These are phyloP conservation scores for Clistopyga incitator DNA, from an alignment of 2,888 invertebrate species.

Conservation along the genomic window DNA sequence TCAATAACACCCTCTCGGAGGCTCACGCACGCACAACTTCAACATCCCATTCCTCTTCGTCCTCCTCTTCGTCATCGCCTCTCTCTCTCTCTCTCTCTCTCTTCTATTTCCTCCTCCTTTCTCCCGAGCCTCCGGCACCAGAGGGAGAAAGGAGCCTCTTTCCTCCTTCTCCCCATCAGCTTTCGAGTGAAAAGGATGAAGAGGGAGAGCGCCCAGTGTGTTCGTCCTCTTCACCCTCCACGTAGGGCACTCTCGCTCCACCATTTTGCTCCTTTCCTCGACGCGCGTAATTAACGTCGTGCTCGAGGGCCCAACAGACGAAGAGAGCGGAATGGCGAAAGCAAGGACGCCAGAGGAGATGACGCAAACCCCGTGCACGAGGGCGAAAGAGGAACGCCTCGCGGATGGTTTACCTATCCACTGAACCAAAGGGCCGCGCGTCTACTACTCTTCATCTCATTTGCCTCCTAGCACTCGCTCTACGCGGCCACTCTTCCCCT, in stretches of 20 bases:
- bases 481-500: slow-evolving; percentile 8
- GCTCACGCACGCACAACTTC: slow-evolving; percentile 62
- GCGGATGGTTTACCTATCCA: slow-evolving; percentile 48
- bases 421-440: slow-evolving; percentile 50
- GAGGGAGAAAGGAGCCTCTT: slow-evolving; percentile 14
- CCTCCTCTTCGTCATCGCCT: slow-evolving; percentile 44
- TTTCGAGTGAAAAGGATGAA: neutral
- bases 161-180: slow-evolving; percentile 32
- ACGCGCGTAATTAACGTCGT: slow-evolving; percentile 70
- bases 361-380: slow-evolving; percentile 48
- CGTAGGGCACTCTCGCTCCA: slow-evolving; percentile 52
- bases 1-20: slow-evolving; percentile 82
- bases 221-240: slow-evolving; percentile 38
- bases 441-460: slow-evolving; percentile 28
- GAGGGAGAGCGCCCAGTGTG: slow-evolving; percentile 2
- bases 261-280: slow-evolving; percentile 69
- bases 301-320: slow-evolving; percentile 56
- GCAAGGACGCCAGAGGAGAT: slow-evolving; percentile 62
- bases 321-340: slow-evolving; percentile 50
- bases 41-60: slow-evolving; percentile 58
- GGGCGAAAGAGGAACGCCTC: slow-evolving; percentile 14
- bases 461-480: slow-evolving; percentile 17
- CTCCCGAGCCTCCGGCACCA: slow-evolving; percentile 31
- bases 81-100: too few species aligned
- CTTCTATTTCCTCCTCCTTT: slow-evolving; percentile 37